Evolutionary conservation across 2,113 vertebrate species (phyloP), one percentile per base, ranked within the genome.

Genomic region (Elanoides forficatus): DNA sequence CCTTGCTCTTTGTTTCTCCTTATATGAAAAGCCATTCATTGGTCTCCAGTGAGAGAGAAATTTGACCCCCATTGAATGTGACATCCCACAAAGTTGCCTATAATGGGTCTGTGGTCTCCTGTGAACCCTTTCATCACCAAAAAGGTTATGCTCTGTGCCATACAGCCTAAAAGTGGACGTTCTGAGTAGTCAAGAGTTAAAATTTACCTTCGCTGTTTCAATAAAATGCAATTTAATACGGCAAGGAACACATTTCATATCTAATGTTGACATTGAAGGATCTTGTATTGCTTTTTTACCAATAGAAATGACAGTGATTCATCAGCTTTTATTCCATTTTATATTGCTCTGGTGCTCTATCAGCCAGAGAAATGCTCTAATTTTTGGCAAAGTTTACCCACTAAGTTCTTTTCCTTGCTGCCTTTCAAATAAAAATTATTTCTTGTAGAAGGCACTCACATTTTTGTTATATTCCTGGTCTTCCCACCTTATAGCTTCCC

Each of bases 251-350:
- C 89, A 88, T 96, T 97, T 97, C 87, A 95, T 95, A 94, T 91
- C 94, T 95, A 95, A 96, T 95, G 86, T 60, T 97, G 96, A 97
- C 96, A 97, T 83, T 95, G 95, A 97, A 90, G 92, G 94, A 97
- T 97, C 95, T 92, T 93, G 88, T 95, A 95, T 91, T 97, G 90
- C 91, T 95, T 95, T 97, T 96, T 96, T 92, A 96, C 94, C 96
- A 94, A 95, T 90, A 96, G 95, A 97, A 96, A 97, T 96, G 91
- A 96, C 97, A 97, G 93, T 97, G 95, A 97, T 97, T 95, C 97
- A 97, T 97, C 95, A 95, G 91, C 72, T 96, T 95, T 95, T 95
- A 95, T 97, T 97, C 95, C 65, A 84, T 81, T 97, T 96, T 97
- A 95, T 97, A 95, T 96, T 96, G 95, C 90, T 94, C 29, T 91